phyloP scores from a whole-genome alignment of 2,797 vertebrate genomes.

The Neopelma chrysocephalum region DNA sequence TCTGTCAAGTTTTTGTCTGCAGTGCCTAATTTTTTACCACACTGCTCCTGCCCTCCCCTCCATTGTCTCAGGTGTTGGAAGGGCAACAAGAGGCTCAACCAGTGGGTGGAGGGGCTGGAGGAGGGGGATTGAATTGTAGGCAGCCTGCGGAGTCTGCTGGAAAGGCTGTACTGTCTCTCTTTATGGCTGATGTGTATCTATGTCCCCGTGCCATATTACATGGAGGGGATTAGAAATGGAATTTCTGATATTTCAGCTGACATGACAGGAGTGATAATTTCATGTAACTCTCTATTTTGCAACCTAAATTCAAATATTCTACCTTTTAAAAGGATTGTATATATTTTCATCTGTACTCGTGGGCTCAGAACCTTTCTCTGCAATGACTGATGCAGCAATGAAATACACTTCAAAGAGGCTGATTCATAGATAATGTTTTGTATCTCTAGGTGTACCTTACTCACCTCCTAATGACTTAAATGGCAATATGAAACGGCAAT shows the following conservation, averaged over 20 bases:
- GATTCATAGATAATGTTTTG: neutral
- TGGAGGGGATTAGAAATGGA: conserved; percentile 36
- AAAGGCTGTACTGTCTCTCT: conserved; percentile 6
- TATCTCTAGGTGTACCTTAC: neutral
- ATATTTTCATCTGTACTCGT: neutral
- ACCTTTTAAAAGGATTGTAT: neutral
- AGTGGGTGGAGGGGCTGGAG: conserved; percentile 14
- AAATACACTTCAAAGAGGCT: neutral
- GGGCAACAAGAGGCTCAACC: conserved; percentile 54
- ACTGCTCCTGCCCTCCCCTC: conserved; percentile 41
- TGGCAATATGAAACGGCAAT: neutral
- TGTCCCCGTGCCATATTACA: conserved; percentile 2
- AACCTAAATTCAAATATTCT: conserved; percentile 29
- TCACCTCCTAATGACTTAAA: neutral
- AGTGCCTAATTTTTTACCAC: conserved; percentile 61
- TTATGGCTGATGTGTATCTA: neutral
- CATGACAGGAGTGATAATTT: conserved; percentile 29
- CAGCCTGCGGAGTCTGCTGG: neutral
- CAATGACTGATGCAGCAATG: neutral
- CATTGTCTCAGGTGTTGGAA: conserved; percentile 72
- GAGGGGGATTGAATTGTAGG: neutral
- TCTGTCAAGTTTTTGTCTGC: conserved; percentile 66
- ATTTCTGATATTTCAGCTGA: conserved; percentile 61
- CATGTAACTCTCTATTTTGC: neutral
- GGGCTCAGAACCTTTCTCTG: neutral